Conservation (phyloP, 1,140 invertebrate species). For the Lasaia peninsularis region DNA sequence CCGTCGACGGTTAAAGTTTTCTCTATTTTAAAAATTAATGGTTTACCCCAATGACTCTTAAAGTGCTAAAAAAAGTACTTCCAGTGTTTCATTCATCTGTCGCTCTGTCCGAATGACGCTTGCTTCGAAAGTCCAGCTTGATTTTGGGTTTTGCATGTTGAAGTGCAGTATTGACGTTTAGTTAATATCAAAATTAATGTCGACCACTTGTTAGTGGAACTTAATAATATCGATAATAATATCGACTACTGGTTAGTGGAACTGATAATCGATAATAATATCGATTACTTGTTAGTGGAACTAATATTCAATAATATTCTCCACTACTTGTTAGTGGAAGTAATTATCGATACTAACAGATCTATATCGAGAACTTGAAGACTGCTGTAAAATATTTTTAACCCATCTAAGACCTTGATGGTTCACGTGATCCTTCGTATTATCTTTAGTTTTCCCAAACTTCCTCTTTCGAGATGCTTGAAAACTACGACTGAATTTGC, state of each 20-base stretch:
- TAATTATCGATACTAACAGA: neutral
- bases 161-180: no score
- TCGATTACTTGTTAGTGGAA: neutral
- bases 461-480: neutral
- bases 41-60: no score
- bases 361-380: conserved; percentile 10
- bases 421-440: neutral
- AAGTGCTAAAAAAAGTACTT: no score
- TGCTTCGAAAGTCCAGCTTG: no score
- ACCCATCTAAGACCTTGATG: neutral
- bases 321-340: neutral
- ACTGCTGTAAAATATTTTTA: neutral
- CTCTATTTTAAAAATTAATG: no score
- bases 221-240: no score
- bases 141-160: no score
- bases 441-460: neutral
- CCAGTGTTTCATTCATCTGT: no score
- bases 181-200: no score
- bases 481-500: neutral
- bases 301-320: neutral
- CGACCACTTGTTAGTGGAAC: no score
- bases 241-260: neutral
- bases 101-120: no score
- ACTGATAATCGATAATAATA: neutral
- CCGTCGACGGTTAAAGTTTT: no score